Evolutionary conservation across 2,888 invertebrate species (phyloP).

Genomic region (Folsomia manolachei): DNA sequence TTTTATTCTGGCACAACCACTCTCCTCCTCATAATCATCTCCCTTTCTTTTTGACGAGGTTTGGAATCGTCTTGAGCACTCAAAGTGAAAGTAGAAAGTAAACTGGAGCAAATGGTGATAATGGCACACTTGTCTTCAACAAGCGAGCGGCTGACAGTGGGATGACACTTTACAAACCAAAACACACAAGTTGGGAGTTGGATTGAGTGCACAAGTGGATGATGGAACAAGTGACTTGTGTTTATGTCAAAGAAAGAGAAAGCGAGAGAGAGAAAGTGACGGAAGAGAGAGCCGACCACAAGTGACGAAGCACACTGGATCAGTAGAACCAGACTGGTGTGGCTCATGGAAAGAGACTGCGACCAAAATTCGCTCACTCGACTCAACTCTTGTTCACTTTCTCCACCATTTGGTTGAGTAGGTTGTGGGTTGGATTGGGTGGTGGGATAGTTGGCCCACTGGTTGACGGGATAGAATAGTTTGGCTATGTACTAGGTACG

Average conservation of each 20-base stretch:
- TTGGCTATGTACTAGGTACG: too few species aligned
- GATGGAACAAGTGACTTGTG: neutral
- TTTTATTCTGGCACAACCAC: neutral
- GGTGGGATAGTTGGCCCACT: neutral
- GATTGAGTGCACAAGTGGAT: neutral
- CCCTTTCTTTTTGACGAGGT: neutral
- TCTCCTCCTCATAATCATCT: neutral
- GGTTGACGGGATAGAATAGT: neutral
- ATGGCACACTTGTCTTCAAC: neutral
- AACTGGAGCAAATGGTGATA: neutral
- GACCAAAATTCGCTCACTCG: neutral
- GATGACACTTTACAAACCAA: constrained; percentile 22
- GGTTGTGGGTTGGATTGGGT: neutral
- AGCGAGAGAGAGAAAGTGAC: neutral
- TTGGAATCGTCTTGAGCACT: too few species aligned
- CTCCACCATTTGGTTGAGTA: constrained; percentile 12
- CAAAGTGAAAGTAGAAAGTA: neutral
- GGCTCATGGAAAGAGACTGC: neutral
- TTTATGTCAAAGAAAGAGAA: neutral
- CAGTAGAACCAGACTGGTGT: too few species aligned
- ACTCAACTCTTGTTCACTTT: constrained; percentile 20
- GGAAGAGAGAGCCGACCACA: neutral
- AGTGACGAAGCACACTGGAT: neutral
- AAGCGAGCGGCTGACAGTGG: neutral
- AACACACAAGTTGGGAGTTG: neutral